These are phyloP conservation scores for Nautilus pompilius DNA, from an alignment of 1,140 invertebrate genomes.

Conservation along the genomic window DNA sequence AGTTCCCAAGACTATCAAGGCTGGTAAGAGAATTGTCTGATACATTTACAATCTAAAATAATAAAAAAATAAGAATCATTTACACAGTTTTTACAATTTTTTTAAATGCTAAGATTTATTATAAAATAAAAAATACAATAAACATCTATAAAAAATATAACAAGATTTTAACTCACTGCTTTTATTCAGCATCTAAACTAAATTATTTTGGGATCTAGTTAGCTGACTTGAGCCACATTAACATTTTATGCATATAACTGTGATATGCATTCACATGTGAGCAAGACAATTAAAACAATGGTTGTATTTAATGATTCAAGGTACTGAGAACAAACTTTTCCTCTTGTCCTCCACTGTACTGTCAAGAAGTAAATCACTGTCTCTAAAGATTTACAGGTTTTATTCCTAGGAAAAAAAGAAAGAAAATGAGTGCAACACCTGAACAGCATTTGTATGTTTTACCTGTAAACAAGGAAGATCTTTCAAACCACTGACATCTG, in stretches of 20 bases:
- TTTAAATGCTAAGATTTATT: not conserved
- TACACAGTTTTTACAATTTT: slow-evolving; percentile 1
- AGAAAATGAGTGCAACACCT: not conserved
- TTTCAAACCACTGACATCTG: slow-evolving; percentile 41
- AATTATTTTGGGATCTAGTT: not conserved
- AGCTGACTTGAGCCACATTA: not conserved
- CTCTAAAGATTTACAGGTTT: not conserved
- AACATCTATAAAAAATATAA: not conserved
- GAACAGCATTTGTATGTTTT: not conserved
- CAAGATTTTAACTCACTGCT: not conserved
- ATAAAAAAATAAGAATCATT: no score
- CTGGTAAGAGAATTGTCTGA: slow-evolving; percentile 55
- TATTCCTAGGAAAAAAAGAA: not conserved
- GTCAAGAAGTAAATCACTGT: not conserved
- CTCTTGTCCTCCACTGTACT: not conserved
- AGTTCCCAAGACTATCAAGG: slow-evolving; percentile 33
- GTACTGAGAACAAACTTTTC: not conserved
- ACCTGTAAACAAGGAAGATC: slow-evolving; percentile 35
- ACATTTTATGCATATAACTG: no score
- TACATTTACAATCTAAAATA: slow-evolving; percentile 79
- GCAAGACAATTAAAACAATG: no score
- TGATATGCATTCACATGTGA: no score
- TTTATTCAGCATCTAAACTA: not conserved
- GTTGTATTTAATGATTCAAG: not conserved
- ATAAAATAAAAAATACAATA: not conserved